These are phyloP conservation scores for Phymatocera aterrima DNA, from an alignment of 2,888 invertebrate species.

Conservation along the genomic window DNA sequence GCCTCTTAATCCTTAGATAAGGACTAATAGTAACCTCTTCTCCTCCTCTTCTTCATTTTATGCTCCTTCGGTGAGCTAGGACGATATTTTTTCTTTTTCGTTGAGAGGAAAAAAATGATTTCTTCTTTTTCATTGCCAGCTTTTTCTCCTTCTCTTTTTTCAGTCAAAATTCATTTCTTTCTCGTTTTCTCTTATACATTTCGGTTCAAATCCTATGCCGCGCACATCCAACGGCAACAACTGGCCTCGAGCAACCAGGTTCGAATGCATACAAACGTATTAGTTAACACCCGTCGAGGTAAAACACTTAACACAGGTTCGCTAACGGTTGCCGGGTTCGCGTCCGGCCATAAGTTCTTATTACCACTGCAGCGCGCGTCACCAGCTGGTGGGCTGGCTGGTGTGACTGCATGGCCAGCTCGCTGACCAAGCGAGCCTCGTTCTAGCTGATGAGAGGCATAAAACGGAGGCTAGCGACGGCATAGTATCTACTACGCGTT, in stretches of 20 bases:
- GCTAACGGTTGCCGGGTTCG: constrained; percentile 60
- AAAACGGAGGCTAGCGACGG: not conserved
- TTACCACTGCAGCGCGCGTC: constrained; percentile 16
- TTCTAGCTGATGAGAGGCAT: constrained; percentile 4
- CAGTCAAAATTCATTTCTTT: not conserved
- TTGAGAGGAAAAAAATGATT: not conserved
- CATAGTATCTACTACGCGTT: too few species aligned
- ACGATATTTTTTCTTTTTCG: not conserved
- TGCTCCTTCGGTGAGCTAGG: too few species aligned
- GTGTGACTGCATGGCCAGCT: too few species aligned
- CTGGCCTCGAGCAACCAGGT: not conserved
- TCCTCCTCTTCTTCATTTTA: not conserved
- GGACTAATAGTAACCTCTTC: constrained; percentile 42
- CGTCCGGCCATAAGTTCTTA: constrained; percentile 44
- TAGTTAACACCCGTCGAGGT: constrained; percentile 68
- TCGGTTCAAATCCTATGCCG: not conserved
- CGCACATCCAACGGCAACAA: not conserved
- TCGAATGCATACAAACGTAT: constrained; percentile 55
- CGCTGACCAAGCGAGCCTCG: not conserved
- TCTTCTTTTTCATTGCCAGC: not conserved
- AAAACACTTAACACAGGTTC: constrained; percentile 67
- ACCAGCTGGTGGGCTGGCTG: constrained; percentile 32
- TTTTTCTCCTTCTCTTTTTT: not conserved
- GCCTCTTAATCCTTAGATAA: constrained; percentile 61
- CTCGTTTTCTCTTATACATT: not conserved